Percentiles rank a stretch among this genome's conserved stretches.
Evolutionary conservation across 35 echinoderm and acorn worm genomes (phyloP).

Genomic region (Ptychodera flava): DNA sequence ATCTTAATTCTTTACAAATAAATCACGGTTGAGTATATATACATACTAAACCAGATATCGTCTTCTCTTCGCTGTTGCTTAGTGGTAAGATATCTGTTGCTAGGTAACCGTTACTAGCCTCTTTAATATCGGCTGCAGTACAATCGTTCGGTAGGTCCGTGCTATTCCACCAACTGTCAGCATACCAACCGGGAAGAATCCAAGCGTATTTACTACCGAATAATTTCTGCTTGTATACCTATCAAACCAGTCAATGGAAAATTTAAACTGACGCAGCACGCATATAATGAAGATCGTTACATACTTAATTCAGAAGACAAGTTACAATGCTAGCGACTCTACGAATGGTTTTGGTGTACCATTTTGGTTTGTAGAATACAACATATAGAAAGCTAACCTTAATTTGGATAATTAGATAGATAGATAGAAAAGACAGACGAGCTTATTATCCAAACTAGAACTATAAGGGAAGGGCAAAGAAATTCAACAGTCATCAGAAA

Average conservation of each 20-base stretch:
- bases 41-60: conserved; percentile 82
- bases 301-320: too few species aligned
- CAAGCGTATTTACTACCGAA: conserved; percentile 69
- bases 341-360: too few species aligned
- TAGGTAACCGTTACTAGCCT: conserved; percentile 56
- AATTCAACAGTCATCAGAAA: too few species aligned
- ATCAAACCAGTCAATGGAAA: conserved; percentile 3
- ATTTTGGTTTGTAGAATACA: too few species aligned
- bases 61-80: conserved; percentile 57
- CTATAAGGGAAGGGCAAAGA: too few species aligned
- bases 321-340: too few species aligned
- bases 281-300: not conserved
- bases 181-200: conserved; percentile 78
- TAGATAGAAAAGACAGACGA: too few species aligned
- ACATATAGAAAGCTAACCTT: too few species aligned
- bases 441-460: too few species aligned
- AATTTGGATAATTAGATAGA: too few species aligned
- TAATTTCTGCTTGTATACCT: conserved; percentile 62
- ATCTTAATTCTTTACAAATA: too few species aligned
- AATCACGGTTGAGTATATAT: not conserved
- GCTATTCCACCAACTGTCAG: conserved; percentile 57
- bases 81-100: conserved; percentile 77
- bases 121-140: conserved; percentile 25
- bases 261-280: not conserved
- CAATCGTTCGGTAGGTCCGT: conserved; percentile 19